Evolutionary conservation across 35 echinoderm and acorn worm genomes (phyloP), one percentile per base, ranked within the genome.

Genomic region (Patiria miniata): DNA sequence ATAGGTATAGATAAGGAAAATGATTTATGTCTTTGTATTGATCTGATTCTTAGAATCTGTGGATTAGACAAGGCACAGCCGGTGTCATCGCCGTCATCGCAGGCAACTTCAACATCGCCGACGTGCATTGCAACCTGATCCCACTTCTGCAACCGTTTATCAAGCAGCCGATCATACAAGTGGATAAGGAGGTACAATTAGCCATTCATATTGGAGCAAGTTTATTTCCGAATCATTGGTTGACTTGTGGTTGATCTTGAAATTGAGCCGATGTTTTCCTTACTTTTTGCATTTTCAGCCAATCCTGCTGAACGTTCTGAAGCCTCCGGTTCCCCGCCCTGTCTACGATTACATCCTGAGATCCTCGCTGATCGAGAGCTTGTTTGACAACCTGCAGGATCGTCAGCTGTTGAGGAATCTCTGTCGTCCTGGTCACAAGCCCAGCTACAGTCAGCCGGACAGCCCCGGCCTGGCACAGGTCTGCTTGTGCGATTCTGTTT

Each of bases 331-430:
- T 28, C 86, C 89, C 8, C 77, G 96, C 37, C 73, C 93, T 14
- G 93, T 98, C 39, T 94, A 89, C 82, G 96, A 98, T 65, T 94
- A 98, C 89, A 90, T 98, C 42, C 56, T 98, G 26, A 69, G 89
- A 14, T 88, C 87, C 0, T 50, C 89, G 3, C 32, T 83, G 10
- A 90, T 94, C 29, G 76, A 88, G 3, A 37, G 56, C 29, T 92
- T 98, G 57, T 92, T 98, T 54, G 93, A 92, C 77, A 86, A 80
- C 21, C 86, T 98, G 2, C 81, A 88, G 9, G 86, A 94, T 36
- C 58, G 96, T 16, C 89, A 98, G 86, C 78, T 93, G 21, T 85
- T 87, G 5, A 85, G 92, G 12, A 91, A 87, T 17, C 82, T 98
- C 0, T 83, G 89, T 34, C 81, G 95, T 52, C 88, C 85, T 1